A percentile compares a stretch with the other conserved stretches of the same genome.
These are phyloP conservation scores for Tapera naevia DNA, from an alignment of 2,797 vertebrate genomes.

Conservation along the genomic window DNA sequence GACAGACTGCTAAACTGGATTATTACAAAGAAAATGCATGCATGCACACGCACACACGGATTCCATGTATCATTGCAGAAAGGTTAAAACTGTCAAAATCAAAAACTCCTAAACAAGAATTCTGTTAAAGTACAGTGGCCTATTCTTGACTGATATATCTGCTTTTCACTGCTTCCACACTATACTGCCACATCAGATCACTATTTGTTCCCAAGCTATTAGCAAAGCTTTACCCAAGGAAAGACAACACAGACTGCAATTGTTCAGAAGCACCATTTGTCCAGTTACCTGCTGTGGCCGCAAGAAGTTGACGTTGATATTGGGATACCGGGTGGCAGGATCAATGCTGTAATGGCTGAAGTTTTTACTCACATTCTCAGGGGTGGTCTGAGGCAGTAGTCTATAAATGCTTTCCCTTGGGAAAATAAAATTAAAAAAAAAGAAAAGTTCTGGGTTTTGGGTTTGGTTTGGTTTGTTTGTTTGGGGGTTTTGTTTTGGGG, in stretches of 20 bases:
- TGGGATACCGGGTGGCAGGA: conserved; percentile 96
- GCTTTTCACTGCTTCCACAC: background rate
- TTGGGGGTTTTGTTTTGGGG: too few species aligned
- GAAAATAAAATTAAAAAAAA: background rate
- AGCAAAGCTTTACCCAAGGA: background rate
- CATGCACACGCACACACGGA: background rate
- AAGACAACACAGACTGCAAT: background rate
- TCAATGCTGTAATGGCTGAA: conserved; percentile 95
- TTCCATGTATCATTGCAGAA: background rate
- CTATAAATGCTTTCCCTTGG: conserved; percentile 95
- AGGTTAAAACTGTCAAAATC: background rate
- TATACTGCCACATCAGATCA: background rate
- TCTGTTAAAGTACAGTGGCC: background rate
- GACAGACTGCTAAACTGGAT: background rate
- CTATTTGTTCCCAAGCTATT: background rate
- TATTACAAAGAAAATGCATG: background rate
- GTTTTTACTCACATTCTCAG: conserved; percentile 98
- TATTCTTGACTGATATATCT: background rate
- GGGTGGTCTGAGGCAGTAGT: conserved; percentile 95
- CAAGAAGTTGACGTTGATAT: conserved; percentile 91
- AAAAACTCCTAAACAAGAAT: background rate
- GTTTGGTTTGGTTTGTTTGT: too few species aligned
- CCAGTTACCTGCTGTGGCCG: conserved; percentile 88
- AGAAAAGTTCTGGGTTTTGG: background rate
- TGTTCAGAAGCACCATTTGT: background rate